Conservation (phyloP, 2,113 vertebrate genomes). For the Microcebus tavaratra region DNA sequence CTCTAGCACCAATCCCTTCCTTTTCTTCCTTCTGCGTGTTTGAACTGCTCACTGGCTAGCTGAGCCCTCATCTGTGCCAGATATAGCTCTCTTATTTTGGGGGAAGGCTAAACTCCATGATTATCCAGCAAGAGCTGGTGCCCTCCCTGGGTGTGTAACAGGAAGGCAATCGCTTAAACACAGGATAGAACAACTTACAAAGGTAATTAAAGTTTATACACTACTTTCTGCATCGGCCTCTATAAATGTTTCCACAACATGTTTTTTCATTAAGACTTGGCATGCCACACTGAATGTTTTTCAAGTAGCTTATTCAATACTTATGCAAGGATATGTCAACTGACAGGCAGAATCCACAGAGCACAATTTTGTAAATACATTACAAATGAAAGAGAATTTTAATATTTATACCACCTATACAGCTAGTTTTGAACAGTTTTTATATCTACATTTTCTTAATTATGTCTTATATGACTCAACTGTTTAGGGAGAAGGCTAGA, state of each 20-base stretch:
- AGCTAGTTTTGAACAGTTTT: background rate
- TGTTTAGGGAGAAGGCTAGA: background rate
- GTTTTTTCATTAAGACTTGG: slow-evolving; percentile 32
- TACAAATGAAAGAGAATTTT: background rate
- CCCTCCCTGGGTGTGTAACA: slow-evolving; percentile 56
- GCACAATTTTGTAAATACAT: background rate
- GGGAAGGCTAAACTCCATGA: slow-evolving; percentile 46
- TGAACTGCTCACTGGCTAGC: background rate
- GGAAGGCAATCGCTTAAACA: slow-evolving; percentile 58
- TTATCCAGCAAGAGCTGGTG: slow-evolving; percentile 37
- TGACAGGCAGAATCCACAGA: background rate
- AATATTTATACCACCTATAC: background rate
- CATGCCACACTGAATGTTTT: background rate
- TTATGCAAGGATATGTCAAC: background rate
- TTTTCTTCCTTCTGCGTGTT: background rate
- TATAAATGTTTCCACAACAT: slow-evolving; percentile 16
- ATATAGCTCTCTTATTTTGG: slow-evolving; percentile 52
- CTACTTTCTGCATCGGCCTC: slow-evolving; percentile 33
- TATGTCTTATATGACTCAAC: background rate
- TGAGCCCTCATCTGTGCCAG: background rate
- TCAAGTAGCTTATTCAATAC: slow-evolving; percentile 29
- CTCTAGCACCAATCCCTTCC: background rate
- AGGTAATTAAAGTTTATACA: slow-evolving; percentile 50
- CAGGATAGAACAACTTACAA: slow-evolving; percentile 56
- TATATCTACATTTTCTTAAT: background rate